Evolutionary conservation across 2,888 invertebrate genomes (phyloP).

Genomic region (Drosophila monieri): DNA sequence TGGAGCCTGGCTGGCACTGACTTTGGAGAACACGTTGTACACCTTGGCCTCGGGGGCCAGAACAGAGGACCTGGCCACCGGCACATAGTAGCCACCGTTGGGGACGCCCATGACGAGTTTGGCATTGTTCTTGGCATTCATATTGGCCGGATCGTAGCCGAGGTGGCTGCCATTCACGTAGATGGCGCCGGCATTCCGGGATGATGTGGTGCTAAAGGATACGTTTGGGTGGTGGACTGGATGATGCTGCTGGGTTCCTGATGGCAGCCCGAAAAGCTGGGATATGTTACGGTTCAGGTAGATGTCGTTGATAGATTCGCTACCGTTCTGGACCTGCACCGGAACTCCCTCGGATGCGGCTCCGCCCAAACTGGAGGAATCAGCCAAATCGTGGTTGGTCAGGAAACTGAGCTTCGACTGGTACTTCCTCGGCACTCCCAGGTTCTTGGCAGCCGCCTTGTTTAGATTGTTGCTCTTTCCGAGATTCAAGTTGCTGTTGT

Average conservation of each 20-base stretch:
- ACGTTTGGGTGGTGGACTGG: constrained; percentile 76
- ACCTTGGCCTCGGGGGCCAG: constrained; percentile 75
- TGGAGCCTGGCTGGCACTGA: constrained; percentile 66
- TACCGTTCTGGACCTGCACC: constrained; percentile 51
- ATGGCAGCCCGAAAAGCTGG: constrained; percentile 77
- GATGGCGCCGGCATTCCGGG: constrained; percentile 62
- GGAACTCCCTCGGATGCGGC: constrained; percentile 40
- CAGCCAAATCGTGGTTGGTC: constrained; percentile 63
- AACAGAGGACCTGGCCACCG: constrained; percentile 62
- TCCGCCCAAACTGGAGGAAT: constrained; percentile 40
- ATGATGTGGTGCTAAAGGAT: constrained; percentile 69
- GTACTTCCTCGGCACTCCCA: constrained; percentile 64
- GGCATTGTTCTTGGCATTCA: constrained; percentile 81
- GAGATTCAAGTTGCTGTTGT: constrained; percentile 52
- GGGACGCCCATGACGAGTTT: constrained; percentile 67
- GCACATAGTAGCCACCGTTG: constrained; percentile 75
- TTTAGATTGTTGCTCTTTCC: constrained; percentile 47
- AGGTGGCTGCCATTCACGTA: constrained; percentile 70
- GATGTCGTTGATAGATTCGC: constrained; percentile 82
- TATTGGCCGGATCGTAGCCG: constrained; percentile 77
- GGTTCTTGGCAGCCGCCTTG: constrained; percentile 50
- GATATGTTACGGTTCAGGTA: constrained; percentile 82
- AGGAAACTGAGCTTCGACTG: constrained; percentile 78
- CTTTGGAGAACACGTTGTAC: constrained; percentile 82
- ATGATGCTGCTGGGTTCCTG: constrained; percentile 30